Evolutionary conservation across 2,888 invertebrate genomes (phyloP).

Genomic region (Melikaiella ostensackeni): DNA sequence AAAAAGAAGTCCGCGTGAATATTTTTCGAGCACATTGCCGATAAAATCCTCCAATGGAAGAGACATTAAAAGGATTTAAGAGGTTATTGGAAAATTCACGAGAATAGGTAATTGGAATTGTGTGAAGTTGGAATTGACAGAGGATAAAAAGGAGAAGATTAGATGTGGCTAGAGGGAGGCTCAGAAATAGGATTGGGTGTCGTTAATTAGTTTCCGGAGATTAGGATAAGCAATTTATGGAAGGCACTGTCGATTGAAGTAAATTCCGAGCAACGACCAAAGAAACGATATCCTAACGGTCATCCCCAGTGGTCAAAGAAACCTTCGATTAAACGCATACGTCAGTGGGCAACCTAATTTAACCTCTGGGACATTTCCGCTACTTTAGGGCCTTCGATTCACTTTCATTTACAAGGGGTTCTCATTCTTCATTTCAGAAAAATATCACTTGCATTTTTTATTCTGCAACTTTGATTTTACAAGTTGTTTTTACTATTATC

Average conservation of each 20-base stretch:
- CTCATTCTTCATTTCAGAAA: not conserved
- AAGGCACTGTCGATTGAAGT: slow-evolving; percentile 57
- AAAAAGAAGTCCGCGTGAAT: not conserved
- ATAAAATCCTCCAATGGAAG: not conserved
- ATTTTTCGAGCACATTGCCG: not conserved
- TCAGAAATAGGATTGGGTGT: not conserved
- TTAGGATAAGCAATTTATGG: slow-evolving; percentile 23
- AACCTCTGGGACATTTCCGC: slow-evolving; percentile 58
- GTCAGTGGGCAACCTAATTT: slow-evolving; percentile 61
- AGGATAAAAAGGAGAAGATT: slow-evolving; percentile 12
- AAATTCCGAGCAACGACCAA: slow-evolving; percentile 66
- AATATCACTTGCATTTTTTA: no score
- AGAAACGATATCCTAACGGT: slow-evolving; percentile 62
- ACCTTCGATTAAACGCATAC: slow-evolving; percentile 69
- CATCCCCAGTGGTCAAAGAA: slow-evolving; percentile 62
- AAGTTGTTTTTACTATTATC: no score
- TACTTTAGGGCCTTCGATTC: not conserved
- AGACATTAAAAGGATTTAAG: not conserved
- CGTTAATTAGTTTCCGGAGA: slow-evolving; percentile 22
- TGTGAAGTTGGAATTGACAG: not conserved
- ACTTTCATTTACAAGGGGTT: not conserved
- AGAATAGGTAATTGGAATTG: not conserved
- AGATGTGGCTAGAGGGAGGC: not conserved
- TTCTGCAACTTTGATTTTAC: no score
- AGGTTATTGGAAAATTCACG: not conserved